Conservation (phyloP, 2,113 vertebrate species). For the Caretta caretta region DNA sequence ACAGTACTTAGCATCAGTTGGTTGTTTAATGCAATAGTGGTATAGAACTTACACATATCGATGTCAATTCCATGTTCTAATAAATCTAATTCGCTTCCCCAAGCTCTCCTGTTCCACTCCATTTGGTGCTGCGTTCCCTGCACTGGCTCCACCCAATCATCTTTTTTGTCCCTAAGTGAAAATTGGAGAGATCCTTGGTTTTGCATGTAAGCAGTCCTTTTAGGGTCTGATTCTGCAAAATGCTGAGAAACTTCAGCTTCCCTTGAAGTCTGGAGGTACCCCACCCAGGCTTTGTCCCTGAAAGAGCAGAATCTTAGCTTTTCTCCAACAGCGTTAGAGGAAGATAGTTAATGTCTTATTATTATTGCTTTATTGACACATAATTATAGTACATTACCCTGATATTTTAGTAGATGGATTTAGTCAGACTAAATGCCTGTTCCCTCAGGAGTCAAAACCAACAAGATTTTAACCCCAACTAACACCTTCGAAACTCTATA, state of each 20-base stretch:
- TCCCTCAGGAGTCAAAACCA: slow-evolving; percentile 73
- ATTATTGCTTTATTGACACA: slow-evolving; percentile 70
- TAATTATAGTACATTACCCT: slow-evolving; percentile 68
- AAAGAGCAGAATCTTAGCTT: slow-evolving; percentile 39
- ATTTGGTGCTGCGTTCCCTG: slow-evolving; percentile 56
- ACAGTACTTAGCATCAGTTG: neutral
- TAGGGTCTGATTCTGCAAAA: neutral
- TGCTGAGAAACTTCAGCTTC: neutral
- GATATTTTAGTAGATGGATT: slow-evolving; percentile 68
- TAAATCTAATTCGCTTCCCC: slow-evolving; percentile 63
- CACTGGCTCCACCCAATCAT: slow-evolving; percentile 23
- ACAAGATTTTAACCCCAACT: slow-evolving; percentile 39
- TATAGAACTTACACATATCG: slow-evolving; percentile 19
- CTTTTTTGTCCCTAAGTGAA: neutral
- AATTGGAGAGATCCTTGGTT: neutral
- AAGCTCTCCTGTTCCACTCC: slow-evolving; percentile 53
- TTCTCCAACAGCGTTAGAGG: slow-evolving; percentile 65
- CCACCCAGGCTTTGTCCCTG: slow-evolving; percentile 16
- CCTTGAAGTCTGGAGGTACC: slow-evolving; percentile 3
- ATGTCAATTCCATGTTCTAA: slow-evolving; percentile 42
- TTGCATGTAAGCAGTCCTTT: neutral
- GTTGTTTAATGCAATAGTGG: slow-evolving; percentile 19
- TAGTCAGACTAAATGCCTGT: slow-evolving; percentile 63
- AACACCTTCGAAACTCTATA: slow-evolving; percentile 17
- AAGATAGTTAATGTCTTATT: slow-evolving; percentile 69